These are phyloP conservation scores for Drosophila lowei DNA, from an alignment of 1,140 invertebrate genomes.

Conservation along the genomic window DNA sequence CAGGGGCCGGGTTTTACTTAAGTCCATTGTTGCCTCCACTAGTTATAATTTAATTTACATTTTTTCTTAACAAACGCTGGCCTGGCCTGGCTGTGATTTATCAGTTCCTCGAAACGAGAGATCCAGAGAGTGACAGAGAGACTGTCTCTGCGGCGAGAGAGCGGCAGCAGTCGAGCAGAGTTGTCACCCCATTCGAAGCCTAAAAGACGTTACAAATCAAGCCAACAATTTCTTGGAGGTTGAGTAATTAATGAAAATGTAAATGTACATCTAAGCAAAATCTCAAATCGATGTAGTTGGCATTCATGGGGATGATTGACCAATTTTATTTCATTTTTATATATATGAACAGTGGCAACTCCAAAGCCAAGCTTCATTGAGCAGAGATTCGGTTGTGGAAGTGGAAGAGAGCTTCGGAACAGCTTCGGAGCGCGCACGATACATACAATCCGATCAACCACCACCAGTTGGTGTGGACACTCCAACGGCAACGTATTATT, in stretches of 20 bases:
- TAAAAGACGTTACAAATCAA: background rate
- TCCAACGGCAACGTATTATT: conserved; percentile 53
- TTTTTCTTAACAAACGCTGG: conserved; percentile 59
- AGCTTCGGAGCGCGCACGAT: conserved; percentile 34
- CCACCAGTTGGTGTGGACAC: conserved; percentile 68
- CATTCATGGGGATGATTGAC: no score
- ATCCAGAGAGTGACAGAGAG: background rate
- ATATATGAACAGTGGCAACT: conserved; percentile 56
- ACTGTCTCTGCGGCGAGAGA: conserved; percentile 7
- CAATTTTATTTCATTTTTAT: background rate
- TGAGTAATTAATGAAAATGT: no score
- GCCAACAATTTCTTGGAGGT: no score
- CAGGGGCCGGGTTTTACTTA: conserved; percentile 56
- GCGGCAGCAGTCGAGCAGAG: conserved; percentile 20
- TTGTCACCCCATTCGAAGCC: conserved; percentile 37
- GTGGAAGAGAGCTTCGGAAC: conserved; percentile 13
- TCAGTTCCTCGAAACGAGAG: conserved; percentile 37
- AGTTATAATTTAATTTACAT: conserved; percentile 80
- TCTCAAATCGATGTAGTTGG: no score
- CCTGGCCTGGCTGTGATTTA: conserved; percentile 29
- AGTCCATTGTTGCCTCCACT: conserved; percentile 65
- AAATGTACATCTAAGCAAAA: no score
- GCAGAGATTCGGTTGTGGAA: conserved; percentile 40
- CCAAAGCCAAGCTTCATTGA: conserved; percentile 69
- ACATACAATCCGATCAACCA: conserved; percentile 34